Base-by-base conservation (phyloP, 2,797 vertebrate genomes). In the Vultur gryphus region DNA sequence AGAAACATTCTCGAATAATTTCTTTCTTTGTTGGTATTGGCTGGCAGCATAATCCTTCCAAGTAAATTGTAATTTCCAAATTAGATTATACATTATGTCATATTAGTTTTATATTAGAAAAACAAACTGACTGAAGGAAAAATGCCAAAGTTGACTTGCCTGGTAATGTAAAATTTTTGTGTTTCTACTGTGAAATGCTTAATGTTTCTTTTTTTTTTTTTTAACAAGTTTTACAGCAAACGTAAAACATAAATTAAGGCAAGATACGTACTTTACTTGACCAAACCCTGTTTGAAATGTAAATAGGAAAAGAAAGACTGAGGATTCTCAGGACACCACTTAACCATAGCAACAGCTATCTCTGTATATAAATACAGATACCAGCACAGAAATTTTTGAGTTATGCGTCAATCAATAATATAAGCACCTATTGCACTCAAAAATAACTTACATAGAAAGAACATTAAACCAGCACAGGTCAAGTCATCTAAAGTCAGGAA, bases 41-140 rank as follows among this genome's bases (percentile, higher is more conserved):
- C 98, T 98, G 98, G 98, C 96, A 98, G 97, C 93, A 96, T 98
- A 98, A 98, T 98, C 97, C 98, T 98, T 97, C 97, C 98, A 98
- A 98, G 98, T 98, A 98, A 98, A 98, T 98, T 98, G 98, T 98
- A 98, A 98, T 98, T 98, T 98, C 98, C 98, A 98, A 98, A 98
- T 98, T 98, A 98, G 98, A 98, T 98, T 98, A 98, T 98, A 98
- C 98, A 98, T 98, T 98, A 98, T 98, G 98, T 98, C 98, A 98
- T 98, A 98, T 98, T 98, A 98, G 98, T 98, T 98, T 98, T 98
- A 98, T 98, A 98, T 98, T 98, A 98, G 97, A 98, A 98, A 98
- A 98, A 98, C 98, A 98, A 98, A 98, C 98, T 97, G 97, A 97
- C 97, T 98, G 98, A 98, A 98, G 97, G 97, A 97, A 97, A 98